Conservation (phyloP, 1,140 invertebrate genomes). For the Chrysomallon squamiferum region DNA sequence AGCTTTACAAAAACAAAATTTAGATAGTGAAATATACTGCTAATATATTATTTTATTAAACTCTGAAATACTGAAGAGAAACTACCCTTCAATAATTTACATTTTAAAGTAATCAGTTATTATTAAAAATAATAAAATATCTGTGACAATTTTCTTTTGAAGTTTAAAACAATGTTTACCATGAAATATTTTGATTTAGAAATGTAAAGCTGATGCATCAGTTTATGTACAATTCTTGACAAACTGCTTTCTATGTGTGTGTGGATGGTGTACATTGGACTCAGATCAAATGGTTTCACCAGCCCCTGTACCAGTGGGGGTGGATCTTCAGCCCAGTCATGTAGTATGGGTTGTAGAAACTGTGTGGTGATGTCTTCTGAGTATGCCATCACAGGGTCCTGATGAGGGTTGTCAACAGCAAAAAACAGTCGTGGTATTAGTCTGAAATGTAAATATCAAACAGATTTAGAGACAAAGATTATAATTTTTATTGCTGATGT, state of each 20-base stretch:
- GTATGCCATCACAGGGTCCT: constrained; percentile 60
- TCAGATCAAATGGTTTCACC: constrained; percentile 62
- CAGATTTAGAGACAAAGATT: neutral
- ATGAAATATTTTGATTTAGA: constrained; percentile 71
- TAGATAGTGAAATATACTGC: too few species aligned
- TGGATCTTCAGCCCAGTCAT: constrained; percentile 45
- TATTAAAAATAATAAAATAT: too few species aligned
- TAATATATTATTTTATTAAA: too few species aligned
- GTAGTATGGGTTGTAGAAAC: constrained; percentile 52
- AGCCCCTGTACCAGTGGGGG: constrained; percentile 58
- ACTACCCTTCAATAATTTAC: too few species aligned
- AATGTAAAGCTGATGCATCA: constrained; percentile 65
- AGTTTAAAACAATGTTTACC: constrained; percentile 67
- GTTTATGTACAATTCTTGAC: constrained; percentile 66
- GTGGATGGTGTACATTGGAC: constrained; percentile 45
- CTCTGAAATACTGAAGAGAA: too few species aligned
- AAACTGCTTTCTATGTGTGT: constrained; percentile 59
- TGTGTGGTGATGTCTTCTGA: constrained; percentile 51
- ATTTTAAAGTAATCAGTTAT: too few species aligned
- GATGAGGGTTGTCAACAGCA: constrained; percentile 58
- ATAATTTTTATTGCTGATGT: too few species aligned
- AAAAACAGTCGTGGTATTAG: constrained; percentile 61
- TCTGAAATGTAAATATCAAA: constrained; percentile 37
- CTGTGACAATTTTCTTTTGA: too few species aligned
- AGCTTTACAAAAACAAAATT: too few species aligned